Percentiles rank a stretch among this genome's conserved stretches.
These are phyloP conservation scores for Akabosia matsudoensis DNA, from an alignment of 1,140 invertebrate genomes.

Conservation along the genomic window DNA sequence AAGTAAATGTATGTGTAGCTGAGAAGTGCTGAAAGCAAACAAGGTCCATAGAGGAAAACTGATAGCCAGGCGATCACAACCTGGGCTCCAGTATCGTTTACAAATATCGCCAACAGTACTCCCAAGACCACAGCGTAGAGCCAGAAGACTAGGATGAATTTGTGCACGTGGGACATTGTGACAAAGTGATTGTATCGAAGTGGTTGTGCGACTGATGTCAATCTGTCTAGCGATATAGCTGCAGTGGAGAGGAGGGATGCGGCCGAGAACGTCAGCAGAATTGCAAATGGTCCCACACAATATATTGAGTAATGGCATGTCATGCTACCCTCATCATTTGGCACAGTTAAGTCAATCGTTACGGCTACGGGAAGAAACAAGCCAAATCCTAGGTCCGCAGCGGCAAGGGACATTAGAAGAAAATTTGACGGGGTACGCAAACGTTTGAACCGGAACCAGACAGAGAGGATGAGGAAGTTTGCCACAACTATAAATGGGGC, in stretches of 20 bases:
- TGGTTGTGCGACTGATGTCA: constrained; percentile 63
- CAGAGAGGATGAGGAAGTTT: constrained; percentile 59
- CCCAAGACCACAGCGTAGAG: constrained; percentile 47
- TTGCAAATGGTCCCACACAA: constrained; percentile 61
- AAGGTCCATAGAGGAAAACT: constrained; percentile 56
- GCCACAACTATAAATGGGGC: constrained; percentile 59
- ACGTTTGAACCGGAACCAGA: constrained; percentile 61
- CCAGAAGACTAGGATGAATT: constrained; percentile 44
- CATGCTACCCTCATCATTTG: not conserved
- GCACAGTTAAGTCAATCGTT: constrained; percentile 58
- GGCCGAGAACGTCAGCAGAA: constrained; percentile 62
- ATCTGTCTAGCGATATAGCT: constrained; percentile 64
- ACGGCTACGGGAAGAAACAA: constrained; percentile 68
- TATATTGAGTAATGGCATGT: constrained; percentile 43
- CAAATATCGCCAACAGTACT: constrained; percentile 27
- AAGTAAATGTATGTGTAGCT: constrained; percentile 67
- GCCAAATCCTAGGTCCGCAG: constrained; percentile 70
- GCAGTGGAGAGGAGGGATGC: constrained; percentile 61
- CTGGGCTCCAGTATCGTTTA: constrained; percentile 20
- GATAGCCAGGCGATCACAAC: constrained; percentile 30
- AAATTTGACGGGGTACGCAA: constrained; percentile 66
- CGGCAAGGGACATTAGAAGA: constrained; percentile 68
- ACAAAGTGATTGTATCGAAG: constrained; percentile 54
- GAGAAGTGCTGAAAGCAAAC: constrained; percentile 57
- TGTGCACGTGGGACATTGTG: constrained; percentile 44